Percentiles rank a stretch among this genome's conserved stretches.
These are phyloP conservation scores for Salvelinus namaycush DNA, from an alignment of 2,113 vertebrate genomes.

Conservation along the genomic window DNA sequence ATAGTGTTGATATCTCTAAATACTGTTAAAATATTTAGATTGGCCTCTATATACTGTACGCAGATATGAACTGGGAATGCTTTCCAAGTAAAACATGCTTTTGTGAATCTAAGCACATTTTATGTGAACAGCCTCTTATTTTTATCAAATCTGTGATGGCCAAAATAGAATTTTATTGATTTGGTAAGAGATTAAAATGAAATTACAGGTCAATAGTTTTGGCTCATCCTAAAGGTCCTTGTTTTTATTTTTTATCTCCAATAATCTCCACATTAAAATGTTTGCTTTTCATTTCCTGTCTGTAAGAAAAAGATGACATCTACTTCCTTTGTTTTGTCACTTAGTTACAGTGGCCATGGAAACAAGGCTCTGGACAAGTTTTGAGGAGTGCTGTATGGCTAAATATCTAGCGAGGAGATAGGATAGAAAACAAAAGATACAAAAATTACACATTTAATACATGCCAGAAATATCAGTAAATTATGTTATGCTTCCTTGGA, in stretches of 20 bases:
- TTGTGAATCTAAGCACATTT: neutral
- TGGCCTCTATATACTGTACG: neutral
- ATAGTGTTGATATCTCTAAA: neutral
- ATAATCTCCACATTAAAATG: conserved; percentile 34
- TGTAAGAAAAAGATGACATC: conserved; percentile 49
- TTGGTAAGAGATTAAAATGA: conserved; percentile 11
- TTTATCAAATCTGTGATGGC: neutral
- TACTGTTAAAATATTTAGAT: neutral
- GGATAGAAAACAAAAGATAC: conserved; percentile 20
- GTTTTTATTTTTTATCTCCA: conserved; percentile 4
- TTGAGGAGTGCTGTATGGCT: conserved; percentile 13
- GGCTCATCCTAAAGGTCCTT: neutral
- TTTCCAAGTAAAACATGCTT: neutral
- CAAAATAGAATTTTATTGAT: neutral
- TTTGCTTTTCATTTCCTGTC: conserved; percentile 57
- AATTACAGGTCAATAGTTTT: conserved; percentile 1
- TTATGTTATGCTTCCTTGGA: conserved; percentile 10
- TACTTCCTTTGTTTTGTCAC: conserved; percentile 57
- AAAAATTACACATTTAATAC: neutral
- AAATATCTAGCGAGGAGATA: conserved; percentile 17
- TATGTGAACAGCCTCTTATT: neutral
- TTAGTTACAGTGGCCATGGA: conserved; percentile 56
- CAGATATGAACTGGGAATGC: no score
- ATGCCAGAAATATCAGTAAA: conserved; percentile 19
- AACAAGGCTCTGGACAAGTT: conserved; percentile 32